Conservation (phyloP, 2,797 vertebrate genomes). For the Echeneis naucrates region DNA sequence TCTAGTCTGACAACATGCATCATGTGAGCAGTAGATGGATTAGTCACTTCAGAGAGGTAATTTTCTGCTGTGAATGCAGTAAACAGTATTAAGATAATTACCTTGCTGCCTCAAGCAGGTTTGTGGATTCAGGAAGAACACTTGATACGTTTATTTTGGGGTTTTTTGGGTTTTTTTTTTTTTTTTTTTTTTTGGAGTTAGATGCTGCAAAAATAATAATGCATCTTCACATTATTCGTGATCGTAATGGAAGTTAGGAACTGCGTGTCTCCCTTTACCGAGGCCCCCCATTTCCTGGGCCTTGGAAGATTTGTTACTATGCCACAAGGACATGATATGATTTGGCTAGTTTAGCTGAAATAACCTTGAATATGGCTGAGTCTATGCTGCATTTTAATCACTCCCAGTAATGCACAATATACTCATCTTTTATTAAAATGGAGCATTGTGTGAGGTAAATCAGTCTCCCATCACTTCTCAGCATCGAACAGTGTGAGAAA, state of each 20-base stretch:
- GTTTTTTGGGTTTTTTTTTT: too few species aligned
- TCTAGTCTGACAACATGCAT: slow-evolving; percentile 39
- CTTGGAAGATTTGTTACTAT: not conserved
- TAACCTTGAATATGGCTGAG: not conserved
- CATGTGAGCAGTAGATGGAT: slow-evolving; percentile 55
- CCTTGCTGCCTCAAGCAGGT: slow-evolving; percentile 50
- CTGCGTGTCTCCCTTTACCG: too few species aligned
- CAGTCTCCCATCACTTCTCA: not conserved
- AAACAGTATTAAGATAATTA: slow-evolving; percentile 69
- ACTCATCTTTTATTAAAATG: not conserved
- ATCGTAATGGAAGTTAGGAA: not conserved
- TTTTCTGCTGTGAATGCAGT: slow-evolving; percentile 62
- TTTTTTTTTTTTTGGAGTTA: too few species aligned
- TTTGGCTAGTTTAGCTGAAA: not conserved
- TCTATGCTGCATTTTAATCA: not conserved
- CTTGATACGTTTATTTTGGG: not conserved
- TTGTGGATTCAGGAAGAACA: slow-evolving; percentile 29
- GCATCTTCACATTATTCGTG: not conserved
- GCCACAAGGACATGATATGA: not conserved
- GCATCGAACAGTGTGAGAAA: not conserved
- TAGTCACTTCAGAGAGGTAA: slow-evolving; percentile 57
- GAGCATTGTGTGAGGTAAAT: not conserved
- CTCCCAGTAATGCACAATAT: not conserved
- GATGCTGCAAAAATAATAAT: slow-evolving; percentile 13
- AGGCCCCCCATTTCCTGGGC: not conserved